Evolutionary conservation across 1,140 invertebrate genomes (phyloP).

Genomic region (Bombus difficillimus): DNA sequence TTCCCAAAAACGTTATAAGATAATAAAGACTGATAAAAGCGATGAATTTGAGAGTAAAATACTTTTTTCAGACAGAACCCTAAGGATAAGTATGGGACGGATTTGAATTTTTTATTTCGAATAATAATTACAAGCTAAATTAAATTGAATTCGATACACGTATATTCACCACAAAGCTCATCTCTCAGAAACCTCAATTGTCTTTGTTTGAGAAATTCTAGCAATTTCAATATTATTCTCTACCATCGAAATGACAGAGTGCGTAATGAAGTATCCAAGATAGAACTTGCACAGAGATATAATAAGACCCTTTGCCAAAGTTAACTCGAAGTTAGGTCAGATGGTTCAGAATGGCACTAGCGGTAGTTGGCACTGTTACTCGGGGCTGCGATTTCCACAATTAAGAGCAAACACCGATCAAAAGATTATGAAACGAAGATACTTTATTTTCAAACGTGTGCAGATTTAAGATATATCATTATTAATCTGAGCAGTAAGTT

Average conservation of each 20-base stretch:
- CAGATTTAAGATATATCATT: too few relatives aligned
- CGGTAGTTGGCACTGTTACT: neutral
- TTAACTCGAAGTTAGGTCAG: neutral
- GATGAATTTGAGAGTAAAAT: too few relatives aligned
- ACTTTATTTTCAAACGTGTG: neutral
- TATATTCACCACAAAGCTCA: too few relatives aligned
- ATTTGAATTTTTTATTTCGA: too few relatives aligned
- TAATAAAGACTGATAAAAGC: too few relatives aligned
- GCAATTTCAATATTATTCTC: too few relatives aligned
- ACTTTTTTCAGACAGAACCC: too few relatives aligned
- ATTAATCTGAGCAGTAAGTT: neutral
- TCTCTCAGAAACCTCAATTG: too few relatives aligned
- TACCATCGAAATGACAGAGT: too few relatives aligned
- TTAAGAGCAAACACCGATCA: neutral
- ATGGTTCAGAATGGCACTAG: neutral
- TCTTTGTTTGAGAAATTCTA: too few relatives aligned
- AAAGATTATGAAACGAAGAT: neutral
- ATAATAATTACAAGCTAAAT: neutral
- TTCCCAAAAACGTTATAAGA: too few relatives aligned
- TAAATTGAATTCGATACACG: neutral
- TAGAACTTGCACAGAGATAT: neutral
- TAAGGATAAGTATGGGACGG: too few relatives aligned
- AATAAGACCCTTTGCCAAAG: conserved; percentile 1
- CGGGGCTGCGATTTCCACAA: neutral
- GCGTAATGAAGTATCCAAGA: neutral